phyloP scores from a whole-genome alignment of 2,888 invertebrate species.

The Thumatha senex region DNA sequence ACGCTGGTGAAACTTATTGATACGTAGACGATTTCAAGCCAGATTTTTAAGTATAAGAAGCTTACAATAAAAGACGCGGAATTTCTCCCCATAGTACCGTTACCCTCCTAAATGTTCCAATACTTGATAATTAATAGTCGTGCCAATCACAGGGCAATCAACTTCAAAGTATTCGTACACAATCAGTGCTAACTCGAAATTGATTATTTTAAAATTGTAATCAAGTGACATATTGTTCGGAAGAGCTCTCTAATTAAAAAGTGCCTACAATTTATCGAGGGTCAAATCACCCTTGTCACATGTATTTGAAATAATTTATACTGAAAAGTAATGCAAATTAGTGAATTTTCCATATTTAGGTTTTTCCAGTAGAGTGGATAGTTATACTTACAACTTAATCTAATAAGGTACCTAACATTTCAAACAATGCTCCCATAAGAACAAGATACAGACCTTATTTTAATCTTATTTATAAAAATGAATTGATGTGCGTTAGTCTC shows the following conservation, averaged over 20 bases:
- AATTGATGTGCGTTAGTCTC: too few species aligned
- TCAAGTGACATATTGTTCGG: conserved; percentile 20
- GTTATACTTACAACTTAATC: too few species aligned
- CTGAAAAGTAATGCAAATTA: too few species aligned
- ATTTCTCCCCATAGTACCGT: neutral
- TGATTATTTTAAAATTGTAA: conserved; percentile 38
- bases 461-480: too few species aligned
- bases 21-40: neutral
- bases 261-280: neutral
- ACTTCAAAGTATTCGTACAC: conserved; percentile 29
- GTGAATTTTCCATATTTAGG: too few species aligned
- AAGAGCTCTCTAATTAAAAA: conserved; percentile 10
- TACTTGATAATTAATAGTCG: conserved; percentile 29
- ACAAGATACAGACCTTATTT: too few species aligned
- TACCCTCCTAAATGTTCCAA: conserved; percentile 7
- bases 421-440: too few species aligned
- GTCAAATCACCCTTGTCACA: neutral
- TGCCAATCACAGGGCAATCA: conserved; percentile 24
- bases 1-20: neutral
- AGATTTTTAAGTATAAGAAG: neutral
- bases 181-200: conserved; percentile 34
- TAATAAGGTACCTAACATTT: too few species aligned
- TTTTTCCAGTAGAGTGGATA: too few species aligned
- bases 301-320: conserved; percentile 1
- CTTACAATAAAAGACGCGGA: neutral